Evolutionary conservation across 2,888 invertebrate species (phyloP), one percentile per base, ranked within the genome.

Genomic region (Coelopa pilipes): DNA sequence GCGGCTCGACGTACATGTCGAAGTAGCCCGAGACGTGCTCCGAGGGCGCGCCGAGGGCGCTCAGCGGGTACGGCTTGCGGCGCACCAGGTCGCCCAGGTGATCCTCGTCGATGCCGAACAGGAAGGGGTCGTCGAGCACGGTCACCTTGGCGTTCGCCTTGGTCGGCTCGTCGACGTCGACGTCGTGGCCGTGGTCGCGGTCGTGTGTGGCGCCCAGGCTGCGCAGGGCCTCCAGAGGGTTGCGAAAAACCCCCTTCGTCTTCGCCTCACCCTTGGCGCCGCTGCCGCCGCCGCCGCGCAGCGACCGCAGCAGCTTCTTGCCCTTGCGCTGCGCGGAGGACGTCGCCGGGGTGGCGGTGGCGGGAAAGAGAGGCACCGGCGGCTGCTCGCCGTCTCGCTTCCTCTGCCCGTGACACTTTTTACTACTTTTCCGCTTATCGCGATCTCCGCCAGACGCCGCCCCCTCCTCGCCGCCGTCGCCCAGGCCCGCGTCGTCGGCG

Each of bases 111-210:
- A 87, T 84, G 75, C 87, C 87, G 66, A 88, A 83, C 13, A 87
- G 79, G 80, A 87, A 87, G 73, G 87, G 88, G 83, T 87, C 87
- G 76, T 87, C 87, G 7, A 87, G 81, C n/a, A 87, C 83, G 21
- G 87, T 88, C n/a, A 88, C 86, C 76, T 81, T 83, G 78, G 87
- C 86, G 78, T 84, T 84, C 74, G 82, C 77, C 73, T 87, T 84
- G 24, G 85, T 86, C 46, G 80, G 79, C 66, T 86, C 84, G 34
- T 24, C 19, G 17, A 34, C 34, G 59, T 11, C 60, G 46, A 55
- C 55, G 21, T 60, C n/a, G 12, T 50, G 17, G 13, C 55, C 60
- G 34, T 63, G 62, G 45, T 55, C 24, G 72, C 15, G 70, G 66
- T 12, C 70, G 73, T 19, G 70, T 75, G 53, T 76, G 65, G n/a